A percentile compares a stretch with the other conserved stretches of the same genome.
Conservation (phyloP, 2,797 vertebrate genomes). For the Oophaga sylvatica region DNA sequence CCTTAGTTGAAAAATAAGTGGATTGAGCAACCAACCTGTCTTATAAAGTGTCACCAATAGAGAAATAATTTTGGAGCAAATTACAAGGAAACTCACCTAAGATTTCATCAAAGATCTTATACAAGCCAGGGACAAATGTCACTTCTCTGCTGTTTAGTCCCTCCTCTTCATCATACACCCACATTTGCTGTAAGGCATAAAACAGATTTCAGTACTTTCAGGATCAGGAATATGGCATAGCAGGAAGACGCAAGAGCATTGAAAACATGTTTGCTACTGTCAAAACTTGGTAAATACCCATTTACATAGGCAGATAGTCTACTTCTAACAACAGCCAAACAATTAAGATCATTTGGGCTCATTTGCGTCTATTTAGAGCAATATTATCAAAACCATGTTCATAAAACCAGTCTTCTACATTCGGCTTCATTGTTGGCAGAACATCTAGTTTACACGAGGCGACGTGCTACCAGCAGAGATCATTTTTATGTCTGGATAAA, state of each 20-base stretch:
- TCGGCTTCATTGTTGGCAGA: no score
- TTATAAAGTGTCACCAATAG: background rate
- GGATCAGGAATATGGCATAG: background rate
- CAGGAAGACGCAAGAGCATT: background rate
- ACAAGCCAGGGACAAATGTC: constrained; percentile 94
- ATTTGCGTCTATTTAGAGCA: no score
- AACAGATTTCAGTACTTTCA: background rate
- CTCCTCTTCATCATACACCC: constrained; percentile 89
- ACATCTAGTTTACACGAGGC: no score
- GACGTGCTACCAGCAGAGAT: no score
- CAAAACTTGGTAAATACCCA: background rate
- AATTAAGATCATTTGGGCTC: no score
- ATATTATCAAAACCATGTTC: no score
- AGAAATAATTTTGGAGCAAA: background rate
- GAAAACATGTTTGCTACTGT: background rate
- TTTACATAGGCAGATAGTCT: no score
- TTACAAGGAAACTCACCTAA: constrained; percentile 80
- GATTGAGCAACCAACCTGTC: background rate
- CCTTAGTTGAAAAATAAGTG: no score
- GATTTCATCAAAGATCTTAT: constrained; percentile 99
- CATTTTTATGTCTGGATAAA: no score
- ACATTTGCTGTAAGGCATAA: constrained; percentile 88
- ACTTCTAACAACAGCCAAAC: background rate
- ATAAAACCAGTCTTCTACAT: no score
- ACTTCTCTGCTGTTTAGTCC: constrained; percentile 92